These are phyloP conservation scores for Nylanderia fulva DNA, from an alignment of 1,140 invertebrate genomes.

Conservation along the genomic window DNA sequence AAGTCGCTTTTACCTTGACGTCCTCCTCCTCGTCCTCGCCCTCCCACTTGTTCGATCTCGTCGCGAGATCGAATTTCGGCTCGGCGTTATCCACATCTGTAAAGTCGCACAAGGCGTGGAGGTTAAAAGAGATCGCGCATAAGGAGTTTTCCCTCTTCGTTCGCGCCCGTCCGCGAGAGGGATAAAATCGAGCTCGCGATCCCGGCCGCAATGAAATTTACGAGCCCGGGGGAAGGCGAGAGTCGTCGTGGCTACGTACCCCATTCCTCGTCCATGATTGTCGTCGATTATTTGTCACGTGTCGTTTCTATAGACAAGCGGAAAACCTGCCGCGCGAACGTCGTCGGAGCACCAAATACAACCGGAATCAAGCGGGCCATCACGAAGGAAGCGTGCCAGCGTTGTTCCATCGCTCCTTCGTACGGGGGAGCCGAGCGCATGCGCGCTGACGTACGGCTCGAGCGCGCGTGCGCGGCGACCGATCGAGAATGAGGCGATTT, in stretches of 20 bases:
- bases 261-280: slow-evolving; percentile 72
- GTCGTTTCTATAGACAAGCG: slow-evolving; percentile 35
- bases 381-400: slow-evolving; percentile 67
- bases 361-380: slow-evolving; percentile 67
- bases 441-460: no score
- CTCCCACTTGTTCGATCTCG: slow-evolving; percentile 92
- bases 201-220: background rate
- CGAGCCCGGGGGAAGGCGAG: background rate
- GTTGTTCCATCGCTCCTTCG: slow-evolving; percentile 18
- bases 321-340: slow-evolving; percentile 59
- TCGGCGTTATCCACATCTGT: slow-evolving; percentile 83
- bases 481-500: background rate
- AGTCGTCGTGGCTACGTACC: slow-evolving; percentile 46
- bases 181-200: background rate
- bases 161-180: background rate
- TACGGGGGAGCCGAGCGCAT: background rate
- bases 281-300: slow-evolving; percentile 60
- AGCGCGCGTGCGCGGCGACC: slow-evolving; percentile 40
- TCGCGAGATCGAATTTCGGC: slow-evolving; percentile 78
- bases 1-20: slow-evolving; percentile 89
- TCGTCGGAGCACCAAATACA: slow-evolving; percentile 54
- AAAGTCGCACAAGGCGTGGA: slow-evolving; percentile 62
- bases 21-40: slow-evolving; percentile 94
- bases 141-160: no score
- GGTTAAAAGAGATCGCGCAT: slow-evolving; percentile 74